A percentile compares a stretch with the other conserved stretches of the same genome.
Conservation (phyloP, 64 coral and sea anemone genomes). For the Acropora tenuis region DNA sequence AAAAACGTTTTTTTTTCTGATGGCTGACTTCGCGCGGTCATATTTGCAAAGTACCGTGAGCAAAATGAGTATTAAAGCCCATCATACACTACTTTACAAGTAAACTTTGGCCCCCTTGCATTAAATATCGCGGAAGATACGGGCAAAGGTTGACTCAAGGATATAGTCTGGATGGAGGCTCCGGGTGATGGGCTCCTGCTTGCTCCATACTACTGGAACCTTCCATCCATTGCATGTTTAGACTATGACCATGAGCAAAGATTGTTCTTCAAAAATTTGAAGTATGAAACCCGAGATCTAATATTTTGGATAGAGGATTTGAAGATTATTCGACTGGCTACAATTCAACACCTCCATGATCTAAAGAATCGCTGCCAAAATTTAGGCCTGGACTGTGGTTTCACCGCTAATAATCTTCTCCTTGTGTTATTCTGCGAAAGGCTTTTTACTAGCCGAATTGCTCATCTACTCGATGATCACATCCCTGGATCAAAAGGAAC, state of each 20-base stretch:
- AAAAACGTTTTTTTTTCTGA: too few relatives aligned
- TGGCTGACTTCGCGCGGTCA: too few relatives aligned
- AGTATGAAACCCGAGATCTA: constrained; percentile 70
- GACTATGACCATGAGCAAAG: constrained; percentile 75
- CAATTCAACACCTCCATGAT: constrained; percentile 45
- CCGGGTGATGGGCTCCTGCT: not conserved
- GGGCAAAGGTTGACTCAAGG: too few relatives aligned
- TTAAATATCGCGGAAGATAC: too few relatives aligned
- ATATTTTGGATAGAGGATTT: constrained; percentile 57
- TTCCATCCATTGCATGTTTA: constrained; percentile 56
- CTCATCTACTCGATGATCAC: constrained; percentile 67
- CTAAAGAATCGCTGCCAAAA: constrained; percentile 43
- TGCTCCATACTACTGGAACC: constrained; percentile 66
- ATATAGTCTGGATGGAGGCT: too few relatives aligned
- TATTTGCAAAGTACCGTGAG: too few relatives aligned
- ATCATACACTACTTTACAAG: too few relatives aligned
- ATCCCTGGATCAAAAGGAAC: constrained; percentile 62
- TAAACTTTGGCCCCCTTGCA: too few relatives aligned
- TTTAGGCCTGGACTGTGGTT: constrained; percentile 57
- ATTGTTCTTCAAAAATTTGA: constrained; percentile 66
- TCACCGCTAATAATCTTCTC: constrained; percentile 43
- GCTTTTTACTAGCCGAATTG: constrained; percentile 39
- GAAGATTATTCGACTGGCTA: constrained; percentile 33
- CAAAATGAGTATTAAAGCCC: too few relatives aligned
- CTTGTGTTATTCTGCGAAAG: constrained; percentile 52